Conservation (phyloP, 2,113 vertebrate genomes). For the Takifugu bimaculatus region DNA sequence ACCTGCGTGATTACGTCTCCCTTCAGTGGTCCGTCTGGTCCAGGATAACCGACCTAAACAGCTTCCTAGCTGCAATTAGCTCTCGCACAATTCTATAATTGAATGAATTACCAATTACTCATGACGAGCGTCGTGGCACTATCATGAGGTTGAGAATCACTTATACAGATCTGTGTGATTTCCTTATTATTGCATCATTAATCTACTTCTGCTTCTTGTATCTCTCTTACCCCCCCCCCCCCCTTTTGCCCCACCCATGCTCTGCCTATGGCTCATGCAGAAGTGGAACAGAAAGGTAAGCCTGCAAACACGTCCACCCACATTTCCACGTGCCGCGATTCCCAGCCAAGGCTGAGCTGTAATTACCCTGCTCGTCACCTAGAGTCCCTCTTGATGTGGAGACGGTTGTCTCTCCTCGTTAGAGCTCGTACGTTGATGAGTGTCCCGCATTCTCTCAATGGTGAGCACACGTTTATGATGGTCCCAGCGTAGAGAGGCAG, state of each 20-base stretch:
- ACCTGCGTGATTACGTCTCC: neutral
- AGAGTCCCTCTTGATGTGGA: constrained; percentile 55
- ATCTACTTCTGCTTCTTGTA: constrained; percentile 95
- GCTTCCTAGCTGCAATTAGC: constrained; percentile 34
- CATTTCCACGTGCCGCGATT: constrained; percentile 24
- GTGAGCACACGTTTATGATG: constrained; percentile 45
- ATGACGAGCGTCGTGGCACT: constrained; percentile 63
- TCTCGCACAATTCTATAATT: constrained; percentile 61
- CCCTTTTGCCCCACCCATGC: constrained; percentile 79
- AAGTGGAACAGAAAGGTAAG: constrained; percentile 99
- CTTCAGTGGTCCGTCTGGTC: too few species aligned
- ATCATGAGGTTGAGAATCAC: constrained; percentile 71
- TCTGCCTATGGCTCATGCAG: constrained; percentile 79
- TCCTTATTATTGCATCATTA: constrained; percentile 91
- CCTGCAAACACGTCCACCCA: constrained; percentile 52
- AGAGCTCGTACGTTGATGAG: constrained; percentile 38
- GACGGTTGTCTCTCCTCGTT: constrained; percentile 63
- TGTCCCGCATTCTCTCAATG: constrained; percentile 51
- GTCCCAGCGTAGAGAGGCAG: constrained; percentile 49
- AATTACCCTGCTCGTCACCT: constrained; percentile 14
- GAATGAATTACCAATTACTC: constrained; percentile 67
- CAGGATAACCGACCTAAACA: constrained; percentile 18
- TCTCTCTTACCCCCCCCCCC: constrained; percentile 81
- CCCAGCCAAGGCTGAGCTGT: constrained; percentile 15
- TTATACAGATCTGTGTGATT: constrained; percentile 69